phyloP scores from a whole-genome alignment of 2,888 invertebrate species.

The Stramonita haemastoma region DNA sequence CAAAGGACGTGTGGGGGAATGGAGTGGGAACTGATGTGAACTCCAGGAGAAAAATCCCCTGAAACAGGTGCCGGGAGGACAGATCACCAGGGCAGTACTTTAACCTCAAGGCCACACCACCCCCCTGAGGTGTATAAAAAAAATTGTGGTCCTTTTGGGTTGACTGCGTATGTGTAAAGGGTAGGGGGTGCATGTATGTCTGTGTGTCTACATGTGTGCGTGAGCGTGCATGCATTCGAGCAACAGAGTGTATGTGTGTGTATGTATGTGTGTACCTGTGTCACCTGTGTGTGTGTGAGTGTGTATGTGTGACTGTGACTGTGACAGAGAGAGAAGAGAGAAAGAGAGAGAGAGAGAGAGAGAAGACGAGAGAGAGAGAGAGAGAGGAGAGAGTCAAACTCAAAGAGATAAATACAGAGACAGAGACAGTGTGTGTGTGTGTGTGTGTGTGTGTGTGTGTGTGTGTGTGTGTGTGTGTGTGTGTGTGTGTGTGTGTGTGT shows the following conservation, averaged over 20 bases:
- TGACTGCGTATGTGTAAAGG: background rate
- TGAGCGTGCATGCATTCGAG: background rate
- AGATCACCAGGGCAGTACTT: too few relatives aligned
- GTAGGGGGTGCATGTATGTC: background rate
- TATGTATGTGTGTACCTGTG: background rate
- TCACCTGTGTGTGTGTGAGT: background rate
- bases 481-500: constrained; percentile 19
- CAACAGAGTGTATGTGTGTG: background rate
- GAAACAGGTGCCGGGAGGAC: too few relatives aligned
- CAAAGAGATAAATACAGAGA: too few relatives aligned
- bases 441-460: constrained; percentile 19
- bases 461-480: constrained; percentile 23
- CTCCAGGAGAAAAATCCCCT: too few relatives aligned
- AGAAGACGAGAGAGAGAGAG: too few relatives aligned
- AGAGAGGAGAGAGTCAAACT: too few relatives aligned
- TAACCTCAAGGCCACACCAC: too few relatives aligned
- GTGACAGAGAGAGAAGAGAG: background rate
- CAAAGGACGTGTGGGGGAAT: too few relatives aligned
- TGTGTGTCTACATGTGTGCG: background rate
- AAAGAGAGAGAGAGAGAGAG: background rate
- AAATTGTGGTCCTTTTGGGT: too few relatives aligned
- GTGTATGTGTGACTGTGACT: background rate
- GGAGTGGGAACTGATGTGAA: too few relatives aligned
- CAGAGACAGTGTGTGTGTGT: background rate
- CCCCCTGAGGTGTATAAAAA: too few relatives aligned